phyloP scores from a whole-genome alignment of 2,888 invertebrate genomes.

The Catocala fraxini region DNA sequence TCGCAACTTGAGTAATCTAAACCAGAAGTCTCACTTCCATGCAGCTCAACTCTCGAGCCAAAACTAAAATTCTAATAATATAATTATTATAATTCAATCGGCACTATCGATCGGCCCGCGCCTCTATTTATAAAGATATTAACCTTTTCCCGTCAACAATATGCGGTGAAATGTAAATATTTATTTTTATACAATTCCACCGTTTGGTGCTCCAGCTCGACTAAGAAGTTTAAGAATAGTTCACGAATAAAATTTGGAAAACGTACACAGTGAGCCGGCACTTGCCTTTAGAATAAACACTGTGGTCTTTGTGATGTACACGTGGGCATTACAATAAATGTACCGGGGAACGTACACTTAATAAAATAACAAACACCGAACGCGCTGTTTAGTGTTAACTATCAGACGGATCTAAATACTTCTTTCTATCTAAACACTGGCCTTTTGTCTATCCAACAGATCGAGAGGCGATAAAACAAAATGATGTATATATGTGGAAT shows the following conservation, averaged over 20 bases:
- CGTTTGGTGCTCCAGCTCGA: conserved; percentile 23
- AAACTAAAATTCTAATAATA: conserved; percentile 42
- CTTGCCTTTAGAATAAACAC: not conserved
- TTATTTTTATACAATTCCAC: conserved; percentile 73
- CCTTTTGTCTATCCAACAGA: conserved; percentile 80
- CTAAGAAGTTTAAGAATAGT: conserved; percentile 63
- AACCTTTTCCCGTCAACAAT: conserved; percentile 79
- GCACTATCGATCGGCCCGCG: conserved; percentile 44
- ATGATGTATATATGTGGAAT: conserved; percentile 56
- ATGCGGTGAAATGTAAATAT: conserved; percentile 77
- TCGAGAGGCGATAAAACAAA: conserved; percentile 62
- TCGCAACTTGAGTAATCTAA: conserved; percentile 7
- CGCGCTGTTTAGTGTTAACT: conserved; percentile 73
- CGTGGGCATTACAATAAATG: conserved; percentile 79
- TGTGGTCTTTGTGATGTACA: conserved; percentile 73
- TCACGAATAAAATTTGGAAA: conserved; percentile 17
- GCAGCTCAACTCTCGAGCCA: conserved; percentile 19
- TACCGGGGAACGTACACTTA: conserved; percentile 73
- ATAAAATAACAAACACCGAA: conserved; percentile 81
- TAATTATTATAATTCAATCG: conserved; percentile 66
- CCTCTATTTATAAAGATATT: conserved; percentile 77
- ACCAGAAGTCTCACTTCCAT: conserved; percentile 12
- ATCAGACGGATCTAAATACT: conserved; percentile 74
- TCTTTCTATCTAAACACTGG: conserved; percentile 72
- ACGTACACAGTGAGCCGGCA: not conserved